phyloP scores from a whole-genome alignment of 2,888 invertebrate species.

The Mamestra brassicae region DNA sequence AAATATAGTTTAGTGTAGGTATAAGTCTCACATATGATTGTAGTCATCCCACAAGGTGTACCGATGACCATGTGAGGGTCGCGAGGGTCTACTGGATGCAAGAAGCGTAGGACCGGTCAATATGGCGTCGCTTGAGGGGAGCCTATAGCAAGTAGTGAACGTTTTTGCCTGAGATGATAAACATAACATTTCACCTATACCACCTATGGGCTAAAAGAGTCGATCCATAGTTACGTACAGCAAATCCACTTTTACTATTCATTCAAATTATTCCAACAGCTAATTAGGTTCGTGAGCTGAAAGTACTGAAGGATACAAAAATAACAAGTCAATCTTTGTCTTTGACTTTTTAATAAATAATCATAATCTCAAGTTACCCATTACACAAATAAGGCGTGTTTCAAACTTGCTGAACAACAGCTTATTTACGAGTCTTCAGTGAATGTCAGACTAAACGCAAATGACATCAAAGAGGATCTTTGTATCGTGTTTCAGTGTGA shows the following conservation, averaged over 20 bases:
- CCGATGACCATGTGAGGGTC: not conserved
- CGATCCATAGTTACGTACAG: not conserved
- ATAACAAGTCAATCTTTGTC: conserved; percentile 6
- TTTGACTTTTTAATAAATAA: conserved; percentile 5
- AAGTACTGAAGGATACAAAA: conserved; percentile 4
- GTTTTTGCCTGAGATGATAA: not conserved
- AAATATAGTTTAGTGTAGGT: not conserved
- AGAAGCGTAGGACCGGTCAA: not conserved
- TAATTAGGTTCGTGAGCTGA: not conserved
- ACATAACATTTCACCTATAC: not conserved
- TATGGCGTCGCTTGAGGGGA: not conserved
- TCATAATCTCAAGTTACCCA: conserved; percentile 43
- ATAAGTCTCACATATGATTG: not conserved
- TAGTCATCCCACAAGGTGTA: not conserved
- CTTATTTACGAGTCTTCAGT: conserved; percentile 71
- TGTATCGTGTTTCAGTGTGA: conserved; percentile 79
- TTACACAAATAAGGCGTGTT: conserved; percentile 55
- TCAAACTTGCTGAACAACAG: conserved; percentile 68
- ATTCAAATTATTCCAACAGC: not conserved
- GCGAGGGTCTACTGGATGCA: too few relatives aligned
- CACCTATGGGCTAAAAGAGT: not conserved
- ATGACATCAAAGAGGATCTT: conserved; percentile 81
- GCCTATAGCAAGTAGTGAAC: not conserved
- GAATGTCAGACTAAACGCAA: conserved; percentile 79
- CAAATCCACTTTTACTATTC: not conserved